phyloP scores from a whole-genome alignment of 23 tunicate genomes.

The Styela plicata region DNA sequence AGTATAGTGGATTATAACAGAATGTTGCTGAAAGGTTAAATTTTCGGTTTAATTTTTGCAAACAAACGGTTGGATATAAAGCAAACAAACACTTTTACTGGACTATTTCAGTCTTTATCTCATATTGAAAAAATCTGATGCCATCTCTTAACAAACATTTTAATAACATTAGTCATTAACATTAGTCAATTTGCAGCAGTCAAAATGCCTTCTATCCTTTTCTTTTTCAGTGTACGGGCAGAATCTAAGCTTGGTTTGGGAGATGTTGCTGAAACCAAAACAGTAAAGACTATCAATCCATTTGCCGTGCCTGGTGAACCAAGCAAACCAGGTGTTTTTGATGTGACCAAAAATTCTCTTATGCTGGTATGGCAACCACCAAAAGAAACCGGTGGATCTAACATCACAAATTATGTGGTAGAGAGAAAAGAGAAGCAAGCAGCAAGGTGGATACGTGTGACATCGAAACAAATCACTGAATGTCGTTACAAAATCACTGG shows the following conservation, averaged over 20 bases:
- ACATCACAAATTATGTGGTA: slow-evolving; percentile 66
- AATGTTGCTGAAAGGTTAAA: too few species aligned
- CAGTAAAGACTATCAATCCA: slow-evolving; percentile 71
- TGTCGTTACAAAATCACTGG: slow-evolving; percentile 69
- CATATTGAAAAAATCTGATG: too few species aligned
- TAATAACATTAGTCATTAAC: too few species aligned
- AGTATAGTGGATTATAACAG: too few species aligned
- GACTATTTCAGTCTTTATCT: too few species aligned
- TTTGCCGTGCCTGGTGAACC: slow-evolving; percentile 82
- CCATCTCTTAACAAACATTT: too few species aligned
- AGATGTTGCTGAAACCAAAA: slow-evolving; percentile 56
- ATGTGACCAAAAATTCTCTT: slow-evolving; percentile 56
- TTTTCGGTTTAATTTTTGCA: too few species aligned
- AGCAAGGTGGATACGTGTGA: slow-evolving; percentile 76
- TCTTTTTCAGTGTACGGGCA: slow-evolving; percentile 74
- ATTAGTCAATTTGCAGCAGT: too few species aligned
- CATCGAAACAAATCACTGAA: slow-evolving; percentile 63
- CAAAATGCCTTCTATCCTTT: neutral
- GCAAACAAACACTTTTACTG: too few species aligned
- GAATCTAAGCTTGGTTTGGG: slow-evolving; percentile 93
- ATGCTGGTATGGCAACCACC: slow-evolving; percentile 81
- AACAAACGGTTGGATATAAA: neutral
- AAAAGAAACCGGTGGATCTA: slow-evolving; percentile 65
- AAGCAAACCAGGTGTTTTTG: slow-evolving; percentile 58
- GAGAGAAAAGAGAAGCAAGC: slow-evolving; percentile 77